phyloP scores from a whole-genome alignment of 2,113 vertebrate genomes.

The Heloderma charlesbogerti region DNA sequence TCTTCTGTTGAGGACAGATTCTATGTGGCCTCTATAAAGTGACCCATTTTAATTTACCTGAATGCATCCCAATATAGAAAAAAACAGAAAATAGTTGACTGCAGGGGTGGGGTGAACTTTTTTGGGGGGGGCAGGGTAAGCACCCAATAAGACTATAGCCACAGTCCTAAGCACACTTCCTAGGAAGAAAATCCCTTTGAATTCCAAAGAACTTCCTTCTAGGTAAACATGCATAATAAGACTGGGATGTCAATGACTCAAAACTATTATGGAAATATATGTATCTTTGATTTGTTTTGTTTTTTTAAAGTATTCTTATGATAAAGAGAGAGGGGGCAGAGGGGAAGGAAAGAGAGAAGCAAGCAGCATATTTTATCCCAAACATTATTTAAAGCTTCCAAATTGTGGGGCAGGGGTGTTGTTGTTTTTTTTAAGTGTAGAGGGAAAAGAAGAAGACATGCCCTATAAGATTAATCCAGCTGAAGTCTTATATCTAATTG shows the following conservation, averaged over 20 bases:
- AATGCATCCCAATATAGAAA: conserved; percentile 53
- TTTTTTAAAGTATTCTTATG: conserved; percentile 36
- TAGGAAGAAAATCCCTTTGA: not conserved
- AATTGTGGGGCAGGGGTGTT: conserved; percentile 39
- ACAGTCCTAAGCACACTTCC: not conserved
- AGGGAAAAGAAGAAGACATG: conserved; percentile 30
- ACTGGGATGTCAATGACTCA: not conserved
- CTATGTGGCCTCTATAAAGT: conserved; percentile 57
- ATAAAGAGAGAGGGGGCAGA: conserved; percentile 24
- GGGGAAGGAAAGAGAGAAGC: not conserved
- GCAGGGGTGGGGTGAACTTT: not conserved
- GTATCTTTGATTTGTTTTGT: not conserved
- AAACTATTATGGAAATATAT: conserved; percentile 42
- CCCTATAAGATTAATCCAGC: conserved; percentile 77
- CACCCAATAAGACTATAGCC: not conserved
- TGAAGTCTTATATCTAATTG: conserved; percentile 85
- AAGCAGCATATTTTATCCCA: conserved; percentile 26
- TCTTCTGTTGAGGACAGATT: conserved; percentile 46
- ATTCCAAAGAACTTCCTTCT: not conserved
- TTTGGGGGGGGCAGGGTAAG: not conserved
- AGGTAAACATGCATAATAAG: conserved; percentile 17
- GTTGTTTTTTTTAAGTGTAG: conserved; percentile 34
- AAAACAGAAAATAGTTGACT: not conserved
- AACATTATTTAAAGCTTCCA: conserved; percentile 58
- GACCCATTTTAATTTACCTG: conserved; percentile 51